These are phyloP conservation scores for Hemibagrus wyckioides DNA, from an alignment of 2,113 vertebrate genomes.

Conservation along the genomic window DNA sequence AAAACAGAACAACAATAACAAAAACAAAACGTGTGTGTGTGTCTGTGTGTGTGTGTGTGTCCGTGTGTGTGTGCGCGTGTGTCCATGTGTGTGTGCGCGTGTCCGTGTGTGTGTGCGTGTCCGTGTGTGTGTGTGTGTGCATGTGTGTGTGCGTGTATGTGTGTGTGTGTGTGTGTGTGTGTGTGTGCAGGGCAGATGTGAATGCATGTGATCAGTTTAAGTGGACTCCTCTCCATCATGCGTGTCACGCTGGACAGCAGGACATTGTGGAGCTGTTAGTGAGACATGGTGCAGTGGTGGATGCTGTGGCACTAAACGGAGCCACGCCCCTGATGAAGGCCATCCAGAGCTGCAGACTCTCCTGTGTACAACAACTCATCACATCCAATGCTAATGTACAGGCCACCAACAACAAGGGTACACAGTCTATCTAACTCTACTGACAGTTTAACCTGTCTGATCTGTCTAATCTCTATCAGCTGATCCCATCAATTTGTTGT, in stretches of 20 bases:
- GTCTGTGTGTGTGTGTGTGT: neutral
- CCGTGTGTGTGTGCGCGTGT: conserved; percentile 24
- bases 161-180: conserved; percentile 27
- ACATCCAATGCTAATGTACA: conserved; percentile 73
- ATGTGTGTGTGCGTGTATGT: neutral
- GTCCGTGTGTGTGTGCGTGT: conserved; percentile 1
- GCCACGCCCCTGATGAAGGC: conserved; percentile 83
- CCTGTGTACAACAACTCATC: conserved; percentile 79
- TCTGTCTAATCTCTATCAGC: neutral
- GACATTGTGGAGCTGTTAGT: conserved; percentile 76
- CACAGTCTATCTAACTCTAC: neutral
- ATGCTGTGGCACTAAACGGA: conserved; percentile 73
- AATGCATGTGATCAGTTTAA: conserved; percentile 81
- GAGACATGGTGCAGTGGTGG: conserved; percentile 71
- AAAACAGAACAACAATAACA: neutral
- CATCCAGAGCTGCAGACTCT: conserved; percentile 76
- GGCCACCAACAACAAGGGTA: conserved; percentile 42
- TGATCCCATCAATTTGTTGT: neutral
- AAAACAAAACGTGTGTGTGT: no score
- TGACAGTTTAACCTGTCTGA: neutral
- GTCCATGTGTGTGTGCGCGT: conserved; percentile 49
- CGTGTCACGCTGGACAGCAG: conserved; percentile 80
- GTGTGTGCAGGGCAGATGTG: conserved; percentile 74
- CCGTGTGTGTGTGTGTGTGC: no score
- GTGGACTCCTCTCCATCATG: conserved; percentile 86